Base-by-base conservation (phyloP, 1,140 invertebrate species). In the Bombus huntii region DNA sequence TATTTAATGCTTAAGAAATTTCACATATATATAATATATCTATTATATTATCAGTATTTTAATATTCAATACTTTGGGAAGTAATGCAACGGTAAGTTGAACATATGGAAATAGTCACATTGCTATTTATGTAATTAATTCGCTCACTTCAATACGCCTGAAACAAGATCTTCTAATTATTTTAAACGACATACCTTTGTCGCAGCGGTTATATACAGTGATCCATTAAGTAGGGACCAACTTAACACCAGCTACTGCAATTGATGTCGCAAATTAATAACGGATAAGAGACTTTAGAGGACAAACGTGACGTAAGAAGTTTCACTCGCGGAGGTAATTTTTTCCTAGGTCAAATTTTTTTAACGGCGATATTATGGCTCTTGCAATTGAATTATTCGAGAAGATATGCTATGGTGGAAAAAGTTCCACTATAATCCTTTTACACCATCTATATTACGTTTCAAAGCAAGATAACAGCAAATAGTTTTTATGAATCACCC, bases 261-360 rank as follows among this genome's bases (percentile, higher is more conserved):
- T 66, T 78, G n/a, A 78, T 42, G 59, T 44, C 13, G 18, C 37
- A 65, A 78, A 78, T 66, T 66, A 78, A 65, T 44, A 77, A 65
- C 18, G 42, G 59, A 13, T 25, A 66, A 44, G n/a, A 34, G 37
- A 10, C 18, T 78, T n/a, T 28, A 44, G 34, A 78, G n/a, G 37
- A 78, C 73, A 42, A 65, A 44, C 5, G 39, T 44, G 28, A 78
- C 28, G 53, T 42, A 77, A 62, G 57, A 42, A 65, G 28, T 25
- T 77, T 28, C 18, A 62, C 59, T 28, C 28, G 2, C 28, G 75
- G 28, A 77, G 28, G 15, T 77, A 25, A 78, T 57, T 75, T 53
- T 57, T 47, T 22, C 15, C 18, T 10, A 37, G 22, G 12, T 53
- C 13, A 34, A 53, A 1, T 72, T 72, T n/a, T n/a, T 15, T 42